Evolutionary conservation across 2,797 vertebrate genomes (phyloP), one percentile per base, ranked within the genome.

Genomic region (Telmatherina bonti): DNA sequence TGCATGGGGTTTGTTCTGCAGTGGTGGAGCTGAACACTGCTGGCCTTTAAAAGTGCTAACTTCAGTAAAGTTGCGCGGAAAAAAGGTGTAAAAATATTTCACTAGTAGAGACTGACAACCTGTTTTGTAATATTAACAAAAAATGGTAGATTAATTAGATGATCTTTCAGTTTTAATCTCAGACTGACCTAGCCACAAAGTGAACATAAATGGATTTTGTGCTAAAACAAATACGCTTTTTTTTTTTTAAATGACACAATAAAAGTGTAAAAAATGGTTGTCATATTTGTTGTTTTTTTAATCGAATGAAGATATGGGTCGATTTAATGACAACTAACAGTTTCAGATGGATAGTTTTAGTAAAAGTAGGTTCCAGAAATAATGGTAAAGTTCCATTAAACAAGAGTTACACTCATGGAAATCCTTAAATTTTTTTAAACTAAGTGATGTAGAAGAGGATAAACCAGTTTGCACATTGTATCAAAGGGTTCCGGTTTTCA

Each of bases 371-470:
- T 53, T 72, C 66, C 72, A 65, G 55, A 65, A 65, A 76, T 68
- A 67, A 67, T n/a, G n/a, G n/a, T 78, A 13, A 49, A 36, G 72
- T 77, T 59, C 45, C 70, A 66, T 72, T 52, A 77, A 75, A 73
- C 59, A 60, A 62, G 74, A 75, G 51, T 60, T 26, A 27, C 69
- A 57, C 49, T 65, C 67, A 68, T 70, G 69, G 41, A 63, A 30
- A 62, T 61, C 2, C 11, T 24, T 36, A 24, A 22, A 38, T 70
- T n/a, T 27, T n/a, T 41, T 27, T 29, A 47, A 76, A 38, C 52
- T 60, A 80, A 45, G 24, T 9, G 36, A 71, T 30, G 53, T 5
- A 53, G 41, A 52, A 45, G 27, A 62, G 15, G 31, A 65, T 60
- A 29, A 58, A 65, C 8, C n/a, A 63, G 31, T 66, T 24, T 51